Percentiles rank a stretch among this genome's conserved stretches.
phyloP scores from a whole-genome alignment of 2,888 invertebrate genomes.

The Steinernema carpocapsae region DNA sequence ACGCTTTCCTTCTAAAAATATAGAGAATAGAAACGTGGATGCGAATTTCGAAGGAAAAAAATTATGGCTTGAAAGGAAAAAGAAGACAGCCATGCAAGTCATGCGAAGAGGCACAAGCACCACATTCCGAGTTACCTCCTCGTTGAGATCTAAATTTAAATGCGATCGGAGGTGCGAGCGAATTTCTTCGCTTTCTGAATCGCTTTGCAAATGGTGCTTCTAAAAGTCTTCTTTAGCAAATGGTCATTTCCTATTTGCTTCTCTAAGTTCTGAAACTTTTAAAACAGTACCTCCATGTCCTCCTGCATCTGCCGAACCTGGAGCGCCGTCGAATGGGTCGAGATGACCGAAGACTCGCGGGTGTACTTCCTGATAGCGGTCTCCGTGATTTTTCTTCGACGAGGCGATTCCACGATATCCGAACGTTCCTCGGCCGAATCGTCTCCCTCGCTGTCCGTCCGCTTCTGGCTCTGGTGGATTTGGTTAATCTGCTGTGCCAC shows the following conservation, averaged over 20 bases:
- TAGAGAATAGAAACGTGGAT: not conserved
- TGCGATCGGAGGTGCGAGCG: not conserved
- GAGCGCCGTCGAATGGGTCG: constrained; percentile 16
- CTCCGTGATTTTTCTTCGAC: constrained; percentile 1
- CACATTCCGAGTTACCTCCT: constrained; percentile 24
- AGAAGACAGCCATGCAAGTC: not conserved
- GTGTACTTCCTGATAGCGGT: constrained; percentile 16
- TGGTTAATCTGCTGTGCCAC: constrained; percentile 69
- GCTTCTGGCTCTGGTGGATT: constrained; percentile 5
- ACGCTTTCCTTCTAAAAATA: constrained; percentile 34
- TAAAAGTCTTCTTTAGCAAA: no score
- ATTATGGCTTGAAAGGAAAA: not conserved
- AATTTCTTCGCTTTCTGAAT: not conserved
- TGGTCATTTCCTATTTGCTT: no score
- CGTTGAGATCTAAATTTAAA: constrained; percentile 6
- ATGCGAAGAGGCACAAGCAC: constrained; percentile 10
- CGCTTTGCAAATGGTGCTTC: not conserved
- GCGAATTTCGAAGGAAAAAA: not conserved
- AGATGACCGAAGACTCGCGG: constrained; percentile 16
- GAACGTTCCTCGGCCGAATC: constrained; percentile 37
- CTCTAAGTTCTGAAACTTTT: no score
- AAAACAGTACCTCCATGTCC: constrained; percentile 46
- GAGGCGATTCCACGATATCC: not conserved
- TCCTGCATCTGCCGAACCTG: constrained; percentile 45
- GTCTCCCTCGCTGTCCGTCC: constrained; percentile 44